These are phyloP conservation scores for Antheraea pernyi DNA, from an alignment of 1,140 invertebrate genomes.

Conservation along the genomic window DNA sequence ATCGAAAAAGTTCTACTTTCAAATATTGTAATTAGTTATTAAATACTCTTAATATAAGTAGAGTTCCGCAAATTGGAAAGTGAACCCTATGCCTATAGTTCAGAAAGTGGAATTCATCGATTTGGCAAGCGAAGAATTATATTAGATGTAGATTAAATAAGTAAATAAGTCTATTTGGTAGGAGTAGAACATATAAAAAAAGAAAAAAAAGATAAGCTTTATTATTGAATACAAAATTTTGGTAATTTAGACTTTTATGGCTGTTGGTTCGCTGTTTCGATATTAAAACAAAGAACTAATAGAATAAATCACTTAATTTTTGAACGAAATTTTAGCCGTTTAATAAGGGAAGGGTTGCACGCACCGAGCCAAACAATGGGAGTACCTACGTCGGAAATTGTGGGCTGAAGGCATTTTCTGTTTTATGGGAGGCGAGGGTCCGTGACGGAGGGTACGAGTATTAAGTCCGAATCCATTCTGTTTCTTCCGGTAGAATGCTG, in stretches of 20 bases:
- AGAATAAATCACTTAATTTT: slow-evolving; percentile 38
- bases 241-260: background rate
- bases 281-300: slow-evolving; percentile 11
- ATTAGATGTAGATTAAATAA: too few relatives aligned
- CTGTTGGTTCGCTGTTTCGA: background rate
- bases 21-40: too few relatives aligned
- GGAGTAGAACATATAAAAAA: too few relatives aligned
- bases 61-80: too few relatives aligned
- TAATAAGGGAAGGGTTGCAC: slow-evolving; percentile 53
- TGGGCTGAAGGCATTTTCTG: slow-evolving; percentile 58
- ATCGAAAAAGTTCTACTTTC: too few relatives aligned
- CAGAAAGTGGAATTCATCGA: too few relatives aligned
- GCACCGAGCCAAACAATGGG: slow-evolving; percentile 62
- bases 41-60: too few relatives aligned
- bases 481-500: slow-evolving; percentile 59
- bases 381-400: slow-evolving; percentile 49
- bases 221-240: too few relatives aligned
- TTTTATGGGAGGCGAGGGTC: slow-evolving; percentile 50
- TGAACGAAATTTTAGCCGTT: slow-evolving; percentile 49
- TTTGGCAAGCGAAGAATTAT: too few relatives aligned
- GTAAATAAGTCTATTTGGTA: too few relatives aligned
- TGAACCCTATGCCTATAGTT: too few relatives aligned
- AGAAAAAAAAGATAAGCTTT: too few relatives aligned
- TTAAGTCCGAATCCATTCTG: slow-evolving; percentile 69
- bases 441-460: slow-evolving; percentile 46